Percentiles rank a stretch among this genome's conserved stretches.
Conservation (phyloP, 1,140 invertebrate species). For the Pogonomyrmex californicus region DNA sequence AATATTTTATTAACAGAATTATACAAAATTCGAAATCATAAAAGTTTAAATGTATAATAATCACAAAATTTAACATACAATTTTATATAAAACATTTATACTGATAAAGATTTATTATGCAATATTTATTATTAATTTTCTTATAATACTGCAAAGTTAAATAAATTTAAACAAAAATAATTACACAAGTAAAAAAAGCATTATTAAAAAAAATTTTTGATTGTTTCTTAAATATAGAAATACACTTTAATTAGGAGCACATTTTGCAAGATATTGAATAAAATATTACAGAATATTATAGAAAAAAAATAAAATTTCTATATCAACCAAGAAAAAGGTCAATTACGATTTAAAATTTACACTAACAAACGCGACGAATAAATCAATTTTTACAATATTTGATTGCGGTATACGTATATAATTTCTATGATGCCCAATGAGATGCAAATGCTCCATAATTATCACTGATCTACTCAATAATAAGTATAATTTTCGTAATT, state of each 20-base stretch:
- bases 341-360: not conserved
- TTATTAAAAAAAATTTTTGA: too few relatives aligned
- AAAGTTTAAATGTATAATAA: not conserved
- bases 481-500: slow-evolving; percentile 21
- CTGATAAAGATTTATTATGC: too few relatives aligned
- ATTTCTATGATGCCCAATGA: not conserved
- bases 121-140: not conserved
- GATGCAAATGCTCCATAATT: slow-evolving; percentile 12
- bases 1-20: not conserved
- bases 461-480: not conserved
- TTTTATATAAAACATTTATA: not conserved
- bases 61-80: not conserved
- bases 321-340: not conserved
- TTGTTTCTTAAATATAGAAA: too few relatives aligned
- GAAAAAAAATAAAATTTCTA: too few relatives aligned
- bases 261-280: too few relatives aligned
- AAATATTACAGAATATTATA: too few relatives aligned
- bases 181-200: too few relatives aligned
- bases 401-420: not conserved
- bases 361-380: not conserved
- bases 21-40: not conserved
- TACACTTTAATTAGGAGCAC: too few relatives aligned
- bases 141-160: too few relatives aligned
- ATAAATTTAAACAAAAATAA: too few relatives aligned
- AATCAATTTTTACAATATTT: slow-evolving; percentile 25